A percentile compares a stretch with the other conserved stretches of the same genome.
Evolutionary conservation across 2,113 vertebrate species (phyloP).

Genomic region (Nibea coibor): DNA sequence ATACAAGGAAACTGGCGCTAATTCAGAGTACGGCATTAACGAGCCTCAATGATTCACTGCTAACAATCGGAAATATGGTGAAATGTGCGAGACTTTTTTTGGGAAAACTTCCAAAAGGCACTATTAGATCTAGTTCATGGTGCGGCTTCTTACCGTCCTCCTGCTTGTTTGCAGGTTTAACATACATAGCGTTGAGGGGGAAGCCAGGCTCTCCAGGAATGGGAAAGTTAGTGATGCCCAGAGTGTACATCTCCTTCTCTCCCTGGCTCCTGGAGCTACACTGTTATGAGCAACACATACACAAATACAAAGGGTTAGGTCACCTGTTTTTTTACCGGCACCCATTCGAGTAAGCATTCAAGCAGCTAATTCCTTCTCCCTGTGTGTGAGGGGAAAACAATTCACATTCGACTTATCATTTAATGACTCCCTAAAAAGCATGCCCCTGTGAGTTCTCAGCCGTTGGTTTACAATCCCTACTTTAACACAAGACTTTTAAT

Average conservation of each 20-base stretch:
- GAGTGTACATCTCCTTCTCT: conserved; percentile 98
- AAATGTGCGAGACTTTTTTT: background rate
- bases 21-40: conserved; percentile 1
- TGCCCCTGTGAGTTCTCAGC: background rate
- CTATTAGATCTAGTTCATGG: background rate
- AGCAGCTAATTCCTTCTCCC: background rate
- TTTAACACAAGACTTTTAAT: background rate
- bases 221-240: conserved; percentile 98
- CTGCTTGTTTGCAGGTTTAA: conserved; percentile 83
- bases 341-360: background rate
- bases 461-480: background rate
- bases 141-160: conserved; percentile 81
- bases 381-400: background rate
- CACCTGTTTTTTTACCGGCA: background rate
- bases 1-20: conserved; percentile 7
- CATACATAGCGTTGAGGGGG: conserved; percentile 96
- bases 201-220: conserved; percentile 99
- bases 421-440: conserved; percentile 10
- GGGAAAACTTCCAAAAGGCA: background rate
- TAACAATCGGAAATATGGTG: background rate
- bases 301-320: conserved; percentile 3
- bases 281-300: conserved; percentile 79
- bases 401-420: background rate
- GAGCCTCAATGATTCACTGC: background rate
- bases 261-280: conserved; percentile 96